Conservation (phyloP, 1,140 invertebrate species). For the Orius laevigatus region DNA sequence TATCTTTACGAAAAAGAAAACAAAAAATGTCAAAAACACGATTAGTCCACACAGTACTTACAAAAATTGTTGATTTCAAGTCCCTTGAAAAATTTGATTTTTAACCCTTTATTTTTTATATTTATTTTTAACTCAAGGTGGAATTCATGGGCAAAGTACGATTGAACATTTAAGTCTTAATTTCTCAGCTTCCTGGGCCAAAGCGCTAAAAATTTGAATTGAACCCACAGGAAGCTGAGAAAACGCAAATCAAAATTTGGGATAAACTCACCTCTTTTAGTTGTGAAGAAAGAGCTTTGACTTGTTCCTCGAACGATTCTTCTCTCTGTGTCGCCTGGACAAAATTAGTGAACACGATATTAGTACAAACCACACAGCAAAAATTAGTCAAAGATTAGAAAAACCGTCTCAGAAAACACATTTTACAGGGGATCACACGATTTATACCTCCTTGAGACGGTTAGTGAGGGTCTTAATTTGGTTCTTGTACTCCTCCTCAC, state of each 20-base stretch:
- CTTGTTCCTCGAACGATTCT: constrained; percentile 86
- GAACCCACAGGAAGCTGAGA: not conserved
- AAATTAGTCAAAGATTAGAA: constrained; percentile 21
- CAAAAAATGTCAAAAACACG: no score
- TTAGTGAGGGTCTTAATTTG: constrained; percentile 98
- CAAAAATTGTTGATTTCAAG: no score
- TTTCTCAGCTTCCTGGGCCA: no score
- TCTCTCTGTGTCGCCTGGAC: constrained; percentile 86
- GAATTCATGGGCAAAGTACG: no score
- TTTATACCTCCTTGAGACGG: constrained; percentile 93
- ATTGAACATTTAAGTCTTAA: no score
- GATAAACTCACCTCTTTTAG: constrained; percentile 74
- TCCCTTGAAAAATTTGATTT: no score
- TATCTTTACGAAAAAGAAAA: constrained; percentile 4
- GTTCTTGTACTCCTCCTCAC: constrained; percentile 99
- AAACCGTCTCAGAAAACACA: constrained; percentile 17
- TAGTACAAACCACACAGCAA: constrained; percentile 23
- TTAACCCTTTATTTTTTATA: no score
- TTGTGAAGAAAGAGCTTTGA: constrained; percentile 78
- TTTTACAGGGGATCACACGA: constrained; percentile 6
- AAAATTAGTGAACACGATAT: constrained; percentile 17
- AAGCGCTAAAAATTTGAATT: no score
- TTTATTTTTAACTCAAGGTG: no score
- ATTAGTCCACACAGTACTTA: no score
- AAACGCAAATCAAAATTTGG: no score